Base-by-base conservation (phyloP, 2,888 invertebrate species). In the Lasioglossum figueresi region DNA sequence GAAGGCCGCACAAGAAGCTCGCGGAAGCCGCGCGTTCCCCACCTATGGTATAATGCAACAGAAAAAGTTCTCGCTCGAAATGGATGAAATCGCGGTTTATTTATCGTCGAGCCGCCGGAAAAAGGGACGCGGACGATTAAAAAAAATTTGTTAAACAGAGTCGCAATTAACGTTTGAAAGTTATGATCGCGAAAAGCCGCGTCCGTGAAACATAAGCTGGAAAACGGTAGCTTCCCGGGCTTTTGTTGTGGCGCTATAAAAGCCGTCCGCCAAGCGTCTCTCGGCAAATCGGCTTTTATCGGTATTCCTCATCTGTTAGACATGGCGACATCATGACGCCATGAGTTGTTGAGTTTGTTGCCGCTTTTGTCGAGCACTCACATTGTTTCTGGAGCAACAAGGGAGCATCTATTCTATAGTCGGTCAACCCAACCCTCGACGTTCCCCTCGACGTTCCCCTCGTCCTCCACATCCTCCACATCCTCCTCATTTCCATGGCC, bases 321-420 rank as follows among this genome's bases (percentile, higher is more conserved):
- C 80, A 79, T 66, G 27, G 66, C 80, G 83, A 40, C 82, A 79
- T 88, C 87, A 77, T 76, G 80, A 79, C 82, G 89, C 80, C 82
- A 75, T 59, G 86, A 83, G 83, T 90, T 81, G 84, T 88, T 78
- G 80, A 80, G 84, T 83, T 86, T 79, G 85, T 79, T 83, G 82
- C 66, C 76, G 86, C 82, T 86, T 89, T 90, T 90, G 89, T 88
- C 79, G 79, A 48, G 83, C 83, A 75, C 27, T 34, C 80, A 80
- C 87, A 91, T 92, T 92, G 90, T 91, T 73, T 85, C 72, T 19
- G 45, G 43, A n/a, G 43, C 74, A 72, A 74, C 80, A 31, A 78
- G 78, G 75, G 77, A 73, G 68, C 86, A 80, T 86, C 86, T 77
- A 83, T 73, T 81, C 43, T 70, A 48, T 63, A 71, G 79, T 79